Evolutionary conservation across 2,888 invertebrate genomes (phyloP), one percentile per base, ranked within the genome.

Genomic region (Holacanthella duospinosa): DNA sequence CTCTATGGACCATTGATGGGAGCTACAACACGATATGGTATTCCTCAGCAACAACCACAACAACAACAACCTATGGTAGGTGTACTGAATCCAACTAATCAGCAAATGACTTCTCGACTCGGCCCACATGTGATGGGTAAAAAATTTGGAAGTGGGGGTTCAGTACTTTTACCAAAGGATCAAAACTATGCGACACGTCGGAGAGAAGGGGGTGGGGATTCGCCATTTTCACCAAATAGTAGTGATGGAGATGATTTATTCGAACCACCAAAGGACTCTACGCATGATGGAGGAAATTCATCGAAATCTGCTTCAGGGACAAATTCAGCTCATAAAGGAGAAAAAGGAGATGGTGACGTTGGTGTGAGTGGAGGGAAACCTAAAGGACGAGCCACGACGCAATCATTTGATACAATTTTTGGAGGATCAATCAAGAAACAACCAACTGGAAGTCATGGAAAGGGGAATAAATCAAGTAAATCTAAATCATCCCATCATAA

Each of bases 171-270:
- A 29, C 68, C 68, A 29, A 68, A 64, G 56, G 64, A 65, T 65
- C 68, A 68, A 60, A 66, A 63, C 43, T 64, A n/a, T 9, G 48
- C 16, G 21, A 21, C 64, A 44, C 67, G 61, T 28, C 26, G 43
- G 29, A 26, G 54, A 21, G 24, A 43, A 9, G 64, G 60, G 25
- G 69, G 65, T 4, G 73, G 69, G 27, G 68, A 67, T 29, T 90
- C 91, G 26, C 93, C 92, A 0, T 91, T 92, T 79, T 90, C 90
- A 58, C 91, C 91, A 0, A 90, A 88, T 55, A 89, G 89, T n/a
- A 87, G 86, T 74, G 87, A 91, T 77, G 89, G 88, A 75, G 89
- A 90, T 74, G 90, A 91, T 77, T 81, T 91, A 68, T 91, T 91
- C 79, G 87, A 87, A 77, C 90, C 90, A 59, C 89, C 88, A 2